A percentile compares a stretch with the other conserved stretches of the same genome.
phyloP scores from a whole-genome alignment of 2,797 vertebrate genomes.

The Manis crassicaudata region DNA sequence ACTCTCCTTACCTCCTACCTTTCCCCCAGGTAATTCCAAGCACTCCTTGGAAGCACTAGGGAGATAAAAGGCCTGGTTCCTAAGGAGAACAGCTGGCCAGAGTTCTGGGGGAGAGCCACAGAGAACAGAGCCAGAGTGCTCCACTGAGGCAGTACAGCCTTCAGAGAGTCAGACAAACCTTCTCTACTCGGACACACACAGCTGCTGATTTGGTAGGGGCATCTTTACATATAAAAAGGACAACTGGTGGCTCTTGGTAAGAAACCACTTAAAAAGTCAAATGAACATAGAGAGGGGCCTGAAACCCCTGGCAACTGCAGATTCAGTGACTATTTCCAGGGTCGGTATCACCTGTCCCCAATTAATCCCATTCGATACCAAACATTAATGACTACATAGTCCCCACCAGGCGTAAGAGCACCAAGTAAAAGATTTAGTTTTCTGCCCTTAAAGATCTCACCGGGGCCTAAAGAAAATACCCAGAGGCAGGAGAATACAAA shows the following conservation, averaged over 20 bases:
- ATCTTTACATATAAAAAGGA: constrained; percentile 1
- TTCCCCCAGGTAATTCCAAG: background rate
- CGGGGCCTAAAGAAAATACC: background rate
- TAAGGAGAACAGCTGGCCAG: background rate
- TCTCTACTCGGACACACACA: background rate
- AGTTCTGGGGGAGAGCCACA: background rate
- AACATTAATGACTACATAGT: background rate
- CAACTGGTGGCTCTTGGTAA: background rate
- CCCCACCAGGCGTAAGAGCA: background rate
- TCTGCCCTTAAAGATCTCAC: background rate
- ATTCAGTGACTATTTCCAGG: background rate
- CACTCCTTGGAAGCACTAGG: background rate
- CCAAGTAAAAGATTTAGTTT: background rate
- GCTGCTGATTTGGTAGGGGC: background rate
- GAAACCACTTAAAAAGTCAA: constrained; percentile 1
- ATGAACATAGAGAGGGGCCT: background rate
- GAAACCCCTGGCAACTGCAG: background rate
- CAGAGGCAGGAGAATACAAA: background rate
- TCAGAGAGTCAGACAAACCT: background rate
- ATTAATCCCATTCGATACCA: background rate
- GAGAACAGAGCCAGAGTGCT: background rate
- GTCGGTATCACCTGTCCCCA: background rate
- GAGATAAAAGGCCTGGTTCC: constrained; percentile 52
- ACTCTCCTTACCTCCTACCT: background rate
- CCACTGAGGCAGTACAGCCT: background rate